Percentiles rank a stretch among this genome's conserved stretches.
phyloP scores from a whole-genome alignment of 2,797 vertebrate genomes.

The Oryzias dopingdopingensis region DNA sequence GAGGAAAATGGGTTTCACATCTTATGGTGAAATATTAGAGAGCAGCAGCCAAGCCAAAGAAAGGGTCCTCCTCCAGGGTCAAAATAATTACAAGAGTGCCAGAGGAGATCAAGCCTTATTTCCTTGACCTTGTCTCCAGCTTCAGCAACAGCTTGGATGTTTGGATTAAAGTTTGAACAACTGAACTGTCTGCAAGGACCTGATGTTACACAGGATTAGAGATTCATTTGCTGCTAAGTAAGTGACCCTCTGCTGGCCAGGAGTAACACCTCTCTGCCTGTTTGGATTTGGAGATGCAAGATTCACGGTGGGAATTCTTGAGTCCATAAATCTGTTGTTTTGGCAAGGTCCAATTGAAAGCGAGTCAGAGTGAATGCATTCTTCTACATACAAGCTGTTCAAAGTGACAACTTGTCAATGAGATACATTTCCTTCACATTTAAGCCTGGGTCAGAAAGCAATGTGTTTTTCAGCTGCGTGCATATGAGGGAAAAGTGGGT shows the following conservation, averaged over 20 bases:
- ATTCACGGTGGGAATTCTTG: slow-evolving; percentile 40
- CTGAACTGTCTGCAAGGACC: slow-evolving; percentile 53
- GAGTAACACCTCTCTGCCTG: slow-evolving; percentile 47
- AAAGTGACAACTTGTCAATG: slow-evolving; percentile 4
- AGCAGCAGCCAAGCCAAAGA: slow-evolving; percentile 63
- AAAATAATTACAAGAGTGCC: slow-evolving; percentile 72
- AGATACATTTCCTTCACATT: slow-evolving; percentile 12
- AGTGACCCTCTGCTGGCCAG: slow-evolving; percentile 54
- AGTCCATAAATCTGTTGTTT: slow-evolving; percentile 45
- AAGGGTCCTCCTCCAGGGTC: slow-evolving; percentile 68
- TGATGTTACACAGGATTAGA: slow-evolving; percentile 68
- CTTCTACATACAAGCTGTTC: slow-evolving; percentile 10
- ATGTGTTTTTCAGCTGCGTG: slow-evolving; percentile 28
- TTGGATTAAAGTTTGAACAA: slow-evolving; percentile 47
- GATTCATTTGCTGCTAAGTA: slow-evolving; percentile 58
- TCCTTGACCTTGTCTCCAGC: slow-evolving; percentile 69
- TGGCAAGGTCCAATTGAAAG: slow-evolving; percentile 11
- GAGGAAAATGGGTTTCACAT: slow-evolving; percentile 52
- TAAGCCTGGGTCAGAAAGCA: slow-evolving; percentile 24
- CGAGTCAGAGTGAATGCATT: slow-evolving; percentile 22
- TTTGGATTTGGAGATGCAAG: slow-evolving; percentile 45
- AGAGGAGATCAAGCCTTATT: slow-evolving; percentile 73
- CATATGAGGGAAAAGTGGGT: slow-evolving; percentile 48
- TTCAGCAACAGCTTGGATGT: slow-evolving; percentile 62
- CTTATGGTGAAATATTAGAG: slow-evolving; percentile 69